Conservation (phyloP, 2,113 vertebrate species). For the Indri indri region DNA sequence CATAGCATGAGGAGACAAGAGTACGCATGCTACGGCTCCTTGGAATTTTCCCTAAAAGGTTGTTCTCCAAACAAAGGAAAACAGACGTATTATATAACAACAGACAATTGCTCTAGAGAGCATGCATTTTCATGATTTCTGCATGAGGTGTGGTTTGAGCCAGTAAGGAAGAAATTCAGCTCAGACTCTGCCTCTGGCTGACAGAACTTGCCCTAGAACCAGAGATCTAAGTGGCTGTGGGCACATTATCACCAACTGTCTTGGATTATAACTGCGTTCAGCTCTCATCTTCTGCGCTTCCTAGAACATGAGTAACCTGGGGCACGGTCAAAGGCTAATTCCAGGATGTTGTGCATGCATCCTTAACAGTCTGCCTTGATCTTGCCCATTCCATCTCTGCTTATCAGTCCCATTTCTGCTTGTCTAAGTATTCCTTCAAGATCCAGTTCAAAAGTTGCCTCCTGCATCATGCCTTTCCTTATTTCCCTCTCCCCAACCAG, state of each 20-base stretch:
- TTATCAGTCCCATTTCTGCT: neutral
- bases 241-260: rapidly evolving
- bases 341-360: neutral
- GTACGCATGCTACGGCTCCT: neutral
- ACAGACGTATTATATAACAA: neutral
- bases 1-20: neutral
- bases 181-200: neutral
- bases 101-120: neutral
- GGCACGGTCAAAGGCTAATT: neutral
- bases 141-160: neutral
- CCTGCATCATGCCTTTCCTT: neutral
- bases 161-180: neutral
- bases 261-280: neutral
- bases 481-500: neutral
- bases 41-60: neutral
- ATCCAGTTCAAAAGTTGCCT: neutral
- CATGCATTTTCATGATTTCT: neutral
- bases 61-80: constrained; percentile 5
- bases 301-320: neutral
- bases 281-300: neutral
- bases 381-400: neutral
- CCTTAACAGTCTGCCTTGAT: neutral
- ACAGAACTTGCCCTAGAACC: neutral
- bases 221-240: neutral
- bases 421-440: neutral